phyloP scores from a whole-genome alignment of 2,797 vertebrate species.

The Aplochiton taeniatus region DNA sequence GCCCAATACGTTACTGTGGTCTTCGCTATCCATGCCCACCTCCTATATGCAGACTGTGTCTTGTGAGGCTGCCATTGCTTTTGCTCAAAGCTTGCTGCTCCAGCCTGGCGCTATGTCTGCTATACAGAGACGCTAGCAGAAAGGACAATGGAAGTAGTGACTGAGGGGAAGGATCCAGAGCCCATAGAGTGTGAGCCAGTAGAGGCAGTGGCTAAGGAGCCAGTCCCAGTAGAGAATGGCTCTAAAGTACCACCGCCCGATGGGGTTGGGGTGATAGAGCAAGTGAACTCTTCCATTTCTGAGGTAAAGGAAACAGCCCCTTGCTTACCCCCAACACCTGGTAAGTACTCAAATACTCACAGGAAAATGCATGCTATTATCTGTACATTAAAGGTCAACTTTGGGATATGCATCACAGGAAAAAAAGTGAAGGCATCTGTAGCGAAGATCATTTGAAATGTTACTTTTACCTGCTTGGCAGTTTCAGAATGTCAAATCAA shows the following conservation, averaged over 20 bases:
- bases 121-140: slow-evolving; percentile 76
- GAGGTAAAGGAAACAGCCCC: slow-evolving; percentile 64
- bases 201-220: slow-evolving; percentile 62
- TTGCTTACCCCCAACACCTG: slow-evolving; percentile 57
- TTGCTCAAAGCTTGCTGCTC: slow-evolving; percentile 74
- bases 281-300: slow-evolving; percentile 49
- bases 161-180: slow-evolving; percentile 37
- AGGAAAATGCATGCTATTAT: slow-evolving; percentile 46
- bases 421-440: not conserved
- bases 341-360: slow-evolving; percentile 69
- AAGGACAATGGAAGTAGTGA: slow-evolving; percentile 22
- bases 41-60: slow-evolving; percentile 48
- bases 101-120: slow-evolving; percentile 77
- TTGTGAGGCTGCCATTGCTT: slow-evolving; percentile 52
- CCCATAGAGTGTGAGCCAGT: slow-evolving; percentile 51
- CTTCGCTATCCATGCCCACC: slow-evolving; percentile 25
- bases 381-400: not conserved
- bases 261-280: slow-evolving; percentile 60
- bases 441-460: too few species aligned
- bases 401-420: too few species aligned
- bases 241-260: slow-evolving; percentile 50
- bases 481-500: too few species aligned
- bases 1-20: slow-evolving; percentile 52
- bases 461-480: too few species aligned
- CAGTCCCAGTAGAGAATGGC: slow-evolving; percentile 47